Base-by-base conservation (phyloP, 2,113 vertebrate genomes). In the Albula glossodonta region DNA sequence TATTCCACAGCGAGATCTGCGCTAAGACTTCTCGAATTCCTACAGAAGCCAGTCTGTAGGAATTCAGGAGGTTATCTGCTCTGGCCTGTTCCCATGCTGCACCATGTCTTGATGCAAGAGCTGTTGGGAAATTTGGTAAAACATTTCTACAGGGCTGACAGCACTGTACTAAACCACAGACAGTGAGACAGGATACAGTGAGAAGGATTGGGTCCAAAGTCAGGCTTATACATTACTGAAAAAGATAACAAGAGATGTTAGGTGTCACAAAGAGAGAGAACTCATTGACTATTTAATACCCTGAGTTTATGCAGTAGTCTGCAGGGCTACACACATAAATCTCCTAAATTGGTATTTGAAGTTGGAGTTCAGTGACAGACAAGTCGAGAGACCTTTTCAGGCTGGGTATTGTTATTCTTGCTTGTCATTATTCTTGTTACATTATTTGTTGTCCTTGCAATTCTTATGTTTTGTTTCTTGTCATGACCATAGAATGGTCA, bases 111-210 rank as follows among this genome's bases (percentile, higher is more conserved):
- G 60, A 84, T 56, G 79, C 22, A 50, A 74, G 63, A 3, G 22
- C 85, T 87, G 66, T 92, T 91, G 51, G 74, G 90, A 85, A 12
- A 70, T 25, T 51, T 66, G 11, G 77, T 85, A 60, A 85, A 85
- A 81, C 41, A 51, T 80, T 74, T 89, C 86, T 83, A 53, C 80
- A 81, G 70, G 84, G 11, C 48, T 90, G 90, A 92, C 89, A 93
- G 83, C 17, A 51, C 12, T 10, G 57, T 49, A 25, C 31, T 80
- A 50, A 87, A 74, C 15, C 15, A 22, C n/a, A 66, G 48, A 86
- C 7, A 77, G 41, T 74, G 66, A 83, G 74, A 79, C 51, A 48
- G 52, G 77, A 78, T 77, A 19, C 7, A 86, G 84, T 83, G 87
- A 89, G 79, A 31, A 87, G 51, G 48, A 53, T 51, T n/a, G 13